Percentiles rank a stretch among this genome's conserved stretches.
phyloP scores from a whole-genome alignment of 2,888 invertebrate species.

The Cloeon dipterum region DNA sequence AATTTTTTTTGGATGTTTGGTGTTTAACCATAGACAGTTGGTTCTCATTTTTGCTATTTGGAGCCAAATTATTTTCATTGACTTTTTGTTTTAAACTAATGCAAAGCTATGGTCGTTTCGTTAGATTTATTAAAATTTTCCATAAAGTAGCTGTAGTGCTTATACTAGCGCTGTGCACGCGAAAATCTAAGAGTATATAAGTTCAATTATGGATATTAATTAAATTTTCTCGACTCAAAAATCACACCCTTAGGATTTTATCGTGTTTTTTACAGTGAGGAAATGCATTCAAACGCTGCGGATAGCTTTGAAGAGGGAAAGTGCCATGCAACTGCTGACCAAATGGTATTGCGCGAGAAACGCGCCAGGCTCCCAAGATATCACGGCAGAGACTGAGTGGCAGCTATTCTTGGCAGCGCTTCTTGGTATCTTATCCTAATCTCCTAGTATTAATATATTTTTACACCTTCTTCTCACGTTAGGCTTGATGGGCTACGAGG shows the following conservation, averaged over 20 bases:
- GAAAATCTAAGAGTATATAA: too few species aligned
- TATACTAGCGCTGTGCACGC: background rate
- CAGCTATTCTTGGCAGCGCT: conserved; percentile 40
- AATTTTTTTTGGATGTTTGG: too few species aligned
- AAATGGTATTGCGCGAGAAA: conserved; percentile 78
- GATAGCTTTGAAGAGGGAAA: conserved; percentile 48
- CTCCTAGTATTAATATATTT: background rate
- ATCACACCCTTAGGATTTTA: too few species aligned
- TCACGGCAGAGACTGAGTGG: conserved; percentile 59
- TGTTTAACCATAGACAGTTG: too few species aligned
- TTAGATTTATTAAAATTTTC: too few species aligned
- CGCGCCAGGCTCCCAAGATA: conserved; percentile 61
- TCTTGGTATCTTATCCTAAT: conserved; percentile 18
- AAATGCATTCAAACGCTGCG: conserved; percentile 47
- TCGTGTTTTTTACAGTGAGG: conserved; percentile 40
- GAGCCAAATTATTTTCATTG: too few species aligned
- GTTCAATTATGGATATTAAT: too few species aligned
- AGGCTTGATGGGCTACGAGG: conserved; percentile 49
- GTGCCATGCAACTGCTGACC: conserved; percentile 46
- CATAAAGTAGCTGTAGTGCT: too few species aligned
- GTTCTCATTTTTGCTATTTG: too few species aligned
- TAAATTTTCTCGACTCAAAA: too few species aligned
- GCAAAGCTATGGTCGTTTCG: too few species aligned
- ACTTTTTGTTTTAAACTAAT: too few species aligned
- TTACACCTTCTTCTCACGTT: conserved; percentile 11